phyloP scores from a whole-genome alignment of 1,140 invertebrate species.

The Drosophila orena region DNA sequence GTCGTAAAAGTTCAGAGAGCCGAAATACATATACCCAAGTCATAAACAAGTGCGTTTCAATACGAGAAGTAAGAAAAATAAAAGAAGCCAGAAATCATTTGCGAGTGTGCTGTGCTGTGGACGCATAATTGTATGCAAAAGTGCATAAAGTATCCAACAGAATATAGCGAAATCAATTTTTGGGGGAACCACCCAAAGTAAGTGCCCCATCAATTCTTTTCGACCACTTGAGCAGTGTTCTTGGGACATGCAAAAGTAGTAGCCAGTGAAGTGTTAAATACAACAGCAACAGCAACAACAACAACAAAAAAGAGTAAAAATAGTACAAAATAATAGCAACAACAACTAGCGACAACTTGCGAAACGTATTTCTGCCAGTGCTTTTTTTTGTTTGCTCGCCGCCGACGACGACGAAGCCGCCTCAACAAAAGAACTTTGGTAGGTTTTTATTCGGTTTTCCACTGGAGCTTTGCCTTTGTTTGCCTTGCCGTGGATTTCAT shows the following conservation, averaged over 20 bases:
- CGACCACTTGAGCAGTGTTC: conserved; percentile 59
- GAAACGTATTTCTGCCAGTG: conserved; percentile 49
- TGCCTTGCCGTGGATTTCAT: conserved; percentile 59
- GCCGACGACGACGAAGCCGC: conserved; percentile 23
- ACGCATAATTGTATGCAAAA: conserved; percentile 8
- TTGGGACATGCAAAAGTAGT: conserved; percentile 63
- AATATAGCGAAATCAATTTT: conserved; percentile 31
- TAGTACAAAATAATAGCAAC: not conserved
- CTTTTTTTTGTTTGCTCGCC: conserved; percentile 36
- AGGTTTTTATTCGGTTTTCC: conserved; percentile 52
- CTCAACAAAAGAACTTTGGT: conserved; percentile 80
- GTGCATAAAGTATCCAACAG: conserved; percentile 22
- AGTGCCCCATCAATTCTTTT: conserved; percentile 6
- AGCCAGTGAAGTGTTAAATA: conserved; percentile 69
- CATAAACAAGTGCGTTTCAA: conserved; percentile 56
- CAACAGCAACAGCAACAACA: not conserved
- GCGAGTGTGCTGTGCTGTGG: conserved; percentile 18
- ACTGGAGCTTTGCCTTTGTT: conserved; percentile 25
- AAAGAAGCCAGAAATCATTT: not conserved
- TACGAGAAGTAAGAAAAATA: not conserved
- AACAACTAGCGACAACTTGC: conserved; percentile 32
- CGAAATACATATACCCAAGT: conserved; percentile 21
- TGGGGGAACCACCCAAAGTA: conserved; percentile 25
- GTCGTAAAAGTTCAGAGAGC: conserved; percentile 32
- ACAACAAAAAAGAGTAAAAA: conserved; percentile 9